Percentiles rank a stretch among this genome's conserved stretches.
Evolutionary conservation across 2,113 vertebrate genomes (phyloP).

Genomic region (Camelus bactrianus): DNA sequence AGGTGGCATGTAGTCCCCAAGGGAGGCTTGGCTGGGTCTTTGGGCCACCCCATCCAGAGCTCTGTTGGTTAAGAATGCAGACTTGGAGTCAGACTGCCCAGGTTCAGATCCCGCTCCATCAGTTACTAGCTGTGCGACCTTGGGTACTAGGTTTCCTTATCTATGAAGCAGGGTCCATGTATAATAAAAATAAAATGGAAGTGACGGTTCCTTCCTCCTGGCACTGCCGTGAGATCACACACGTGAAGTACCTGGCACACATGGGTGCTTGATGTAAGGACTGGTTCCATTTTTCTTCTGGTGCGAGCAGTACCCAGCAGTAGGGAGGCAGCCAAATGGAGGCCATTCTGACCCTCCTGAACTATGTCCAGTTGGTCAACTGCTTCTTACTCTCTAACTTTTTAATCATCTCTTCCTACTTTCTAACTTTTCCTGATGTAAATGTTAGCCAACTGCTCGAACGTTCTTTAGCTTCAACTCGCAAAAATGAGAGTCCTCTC

Average conservation of each 20-base stretch:
- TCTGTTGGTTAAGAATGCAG: neutral
- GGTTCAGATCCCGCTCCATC: neutral
- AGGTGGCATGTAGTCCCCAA: neutral
- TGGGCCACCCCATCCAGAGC: neutral
- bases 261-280: neutral
- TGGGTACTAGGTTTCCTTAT: neutral
- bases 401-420: slow-evolving; percentile 60
- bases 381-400: slow-evolving; percentile 46
- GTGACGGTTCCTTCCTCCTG: neutral
- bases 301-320: neutral
- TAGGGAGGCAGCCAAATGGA: neutral
- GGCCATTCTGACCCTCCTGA: neutral
- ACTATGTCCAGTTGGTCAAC: neutral
- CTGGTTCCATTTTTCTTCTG: neutral
- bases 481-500: slow-evolving; percentile 55
- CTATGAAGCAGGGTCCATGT: neutral
- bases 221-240: neutral
- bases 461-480: slow-evolving; percentile 63
- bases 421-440: slow-evolving; percentile 45
- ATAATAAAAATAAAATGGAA: slow-evolving; percentile 1
- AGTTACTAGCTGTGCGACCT: neutral
- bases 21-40: neutral
- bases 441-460: slow-evolving; percentile 65
- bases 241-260: neutral
- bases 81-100: neutral